phyloP scores from a whole-genome alignment of 2,797 vertebrate genomes.

The Fundulus diaphanus region DNA sequence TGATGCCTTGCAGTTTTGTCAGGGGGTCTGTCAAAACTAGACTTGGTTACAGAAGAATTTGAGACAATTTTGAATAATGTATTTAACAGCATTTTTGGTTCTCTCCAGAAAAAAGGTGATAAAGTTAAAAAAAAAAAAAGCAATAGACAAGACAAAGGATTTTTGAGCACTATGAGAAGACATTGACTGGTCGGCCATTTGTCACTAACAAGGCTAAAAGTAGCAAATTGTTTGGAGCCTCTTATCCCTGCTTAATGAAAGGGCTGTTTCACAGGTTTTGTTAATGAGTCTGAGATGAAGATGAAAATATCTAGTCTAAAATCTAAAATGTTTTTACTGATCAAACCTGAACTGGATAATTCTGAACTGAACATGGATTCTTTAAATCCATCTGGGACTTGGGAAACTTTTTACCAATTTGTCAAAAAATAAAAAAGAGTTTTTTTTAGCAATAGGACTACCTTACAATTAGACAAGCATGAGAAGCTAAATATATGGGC shows the following conservation, averaged over 20 bases:
- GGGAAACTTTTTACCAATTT: too few species aligned
- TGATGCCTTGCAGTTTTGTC: too few species aligned
- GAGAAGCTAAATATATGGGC: not conserved
- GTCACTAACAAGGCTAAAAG: not conserved
- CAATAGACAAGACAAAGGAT: not conserved
- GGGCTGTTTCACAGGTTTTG: too few species aligned
- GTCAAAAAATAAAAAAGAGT: too few species aligned
- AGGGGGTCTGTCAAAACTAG: too few species aligned
- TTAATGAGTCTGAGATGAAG: not conserved
- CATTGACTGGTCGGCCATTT: not conserved
- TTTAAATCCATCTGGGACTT: too few species aligned
- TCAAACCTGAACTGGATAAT: not conserved
- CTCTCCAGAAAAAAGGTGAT: not conserved
- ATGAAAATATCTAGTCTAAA: not conserved
- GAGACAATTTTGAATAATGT: too few species aligned
- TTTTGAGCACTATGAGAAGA: not conserved
- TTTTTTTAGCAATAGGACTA: not conserved
- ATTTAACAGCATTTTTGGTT: not conserved
- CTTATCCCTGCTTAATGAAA: not conserved
- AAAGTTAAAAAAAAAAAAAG: not conserved
- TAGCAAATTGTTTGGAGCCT: not conserved
- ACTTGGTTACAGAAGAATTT: not conserved
- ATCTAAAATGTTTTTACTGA: not conserved
- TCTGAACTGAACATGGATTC: too few species aligned
- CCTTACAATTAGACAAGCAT: not conserved